Base-by-base conservation (phyloP, 2,888 invertebrate species). In the Watsonalla cultraria region DNA sequence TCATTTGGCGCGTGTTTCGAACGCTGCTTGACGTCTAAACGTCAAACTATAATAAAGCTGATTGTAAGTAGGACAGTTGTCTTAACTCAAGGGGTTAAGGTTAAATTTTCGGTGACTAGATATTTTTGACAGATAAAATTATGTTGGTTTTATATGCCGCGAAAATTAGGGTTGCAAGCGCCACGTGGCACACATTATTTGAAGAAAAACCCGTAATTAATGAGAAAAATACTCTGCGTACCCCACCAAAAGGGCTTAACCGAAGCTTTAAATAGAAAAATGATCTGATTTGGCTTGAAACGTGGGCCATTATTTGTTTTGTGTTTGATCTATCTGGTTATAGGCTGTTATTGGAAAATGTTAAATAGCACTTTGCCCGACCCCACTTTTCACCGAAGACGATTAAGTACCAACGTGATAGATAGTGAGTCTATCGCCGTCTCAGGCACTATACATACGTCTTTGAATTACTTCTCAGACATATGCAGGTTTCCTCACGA, bases 111-210 rank as follows among this genome's bases (percentile, higher is more conserved):
- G 39, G 34, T 5, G 46, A 39, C 15, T 42, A 33, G n/a, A 46
- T n/a, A 33, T 34, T 39, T 45, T 47, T 15, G 56, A 54, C 24
- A 50, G 34, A 39, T 13, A 50, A 15, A 9, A 11, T 5, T 15
- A 5, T 47, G 13, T 46, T 60, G 47, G 54, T 54, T 52, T 45
- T 55, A 75, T 81, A 76, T 74, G 64, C 54, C 55, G 64, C 56
- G 60, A 70, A 84, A 72, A 81, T 78, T 66, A 60, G 74, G 68
- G 68, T 64, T 65, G 66, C 69, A 68, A 70, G 63, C 60, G 79
- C 57, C 84, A 82, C 86, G 86, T 78, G 86, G 68, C 84, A 46
- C 50, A 70, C 67, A 78, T 81, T 82, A 76, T 72, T 14, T 39
- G 60, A 59, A 65, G 62, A 59, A 77, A 76, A 75, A 61, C 61